Percentiles rank a stretch among this genome's conserved stretches.
phyloP scores from a whole-genome alignment of 2,888 invertebrate species.

The Lutraria lutraria region DNA sequence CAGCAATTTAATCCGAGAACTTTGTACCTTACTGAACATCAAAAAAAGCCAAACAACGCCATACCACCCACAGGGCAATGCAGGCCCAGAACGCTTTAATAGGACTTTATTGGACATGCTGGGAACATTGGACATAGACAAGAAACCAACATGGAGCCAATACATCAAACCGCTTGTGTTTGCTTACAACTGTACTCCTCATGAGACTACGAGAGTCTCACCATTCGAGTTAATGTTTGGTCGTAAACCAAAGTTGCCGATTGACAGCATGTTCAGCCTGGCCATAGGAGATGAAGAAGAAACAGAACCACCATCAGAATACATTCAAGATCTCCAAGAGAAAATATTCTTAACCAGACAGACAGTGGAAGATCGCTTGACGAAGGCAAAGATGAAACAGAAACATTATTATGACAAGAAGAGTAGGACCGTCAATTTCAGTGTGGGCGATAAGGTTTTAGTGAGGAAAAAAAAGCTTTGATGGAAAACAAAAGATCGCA shows the following conservation, averaged over 20 bases:
- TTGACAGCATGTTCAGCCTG: slow-evolving; percentile 29
- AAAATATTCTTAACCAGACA: slow-evolving; percentile 24
- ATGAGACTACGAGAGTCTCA: slow-evolving; percentile 34
- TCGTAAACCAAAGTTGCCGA: slow-evolving; percentile 32
- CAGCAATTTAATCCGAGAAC: slow-evolving; percentile 26
- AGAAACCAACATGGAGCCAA: slow-evolving; percentile 41
- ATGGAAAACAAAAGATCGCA: slow-evolving; percentile 39
- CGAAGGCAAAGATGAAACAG: slow-evolving; percentile 25
- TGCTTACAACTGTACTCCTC: slow-evolving; percentile 41
- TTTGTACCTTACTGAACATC: slow-evolving; percentile 24
- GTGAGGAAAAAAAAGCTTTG: slow-evolving; percentile 27
- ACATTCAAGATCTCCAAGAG: slow-evolving; percentile 31
- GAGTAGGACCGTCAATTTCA: slow-evolving; percentile 4
- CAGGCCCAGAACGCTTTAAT: slow-evolving; percentile 32
- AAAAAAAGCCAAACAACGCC: slow-evolving; percentile 27
- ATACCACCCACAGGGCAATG: slow-evolving; percentile 41
- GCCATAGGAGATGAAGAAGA: background rate
- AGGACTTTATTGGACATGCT: slow-evolving; percentile 45
- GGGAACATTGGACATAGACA: slow-evolving; percentile 35
- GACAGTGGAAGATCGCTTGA: slow-evolving; percentile 23
- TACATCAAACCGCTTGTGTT: slow-evolving; percentile 32
- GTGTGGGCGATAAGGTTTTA: slow-evolving; percentile 43
- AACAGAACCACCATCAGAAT: background rate
- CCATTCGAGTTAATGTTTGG: slow-evolving; percentile 42
- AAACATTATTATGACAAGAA: slow-evolving; percentile 42